These are phyloP conservation scores for Sarcophilus harrisii DNA, from an alignment of 2,797 vertebrate species.

Conservation along the genomic window DNA sequence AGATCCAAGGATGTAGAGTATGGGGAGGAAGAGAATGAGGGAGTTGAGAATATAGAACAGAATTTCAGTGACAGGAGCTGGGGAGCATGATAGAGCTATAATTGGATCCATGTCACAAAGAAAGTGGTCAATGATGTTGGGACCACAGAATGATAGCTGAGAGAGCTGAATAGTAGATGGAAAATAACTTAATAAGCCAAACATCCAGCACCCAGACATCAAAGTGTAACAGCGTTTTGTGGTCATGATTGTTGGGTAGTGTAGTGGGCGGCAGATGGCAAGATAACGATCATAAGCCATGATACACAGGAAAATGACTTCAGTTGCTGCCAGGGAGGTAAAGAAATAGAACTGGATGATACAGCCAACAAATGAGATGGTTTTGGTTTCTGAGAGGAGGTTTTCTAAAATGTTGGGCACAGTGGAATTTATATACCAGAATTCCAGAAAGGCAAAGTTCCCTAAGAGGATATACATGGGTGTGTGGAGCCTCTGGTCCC, in stretches of 20 bases:
- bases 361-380: conserved; percentile 47
- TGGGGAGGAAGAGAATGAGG: conserved; percentile 49
- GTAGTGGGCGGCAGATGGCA: conserved; percentile 48
- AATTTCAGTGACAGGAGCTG: conserved; percentile 39
- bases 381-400: conserved; percentile 58
- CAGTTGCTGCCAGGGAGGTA: conserved; percentile 54
- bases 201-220: conserved; percentile 35
- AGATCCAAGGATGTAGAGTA: conserved; percentile 58
- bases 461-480: conserved; percentile 67
- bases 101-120: conserved; percentile 44
- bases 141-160: conserved; percentile 62
- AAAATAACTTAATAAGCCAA: conserved; percentile 64
- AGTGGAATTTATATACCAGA: conserved; percentile 58
- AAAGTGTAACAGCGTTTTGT: conserved; percentile 25
- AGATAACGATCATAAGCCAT: conserved; percentile 66
- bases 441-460: conserved; percentile 69
- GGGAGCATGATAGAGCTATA: conserved; percentile 49
- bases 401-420: conserved; percentile 60
- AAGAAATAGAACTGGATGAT: conserved; percentile 63
- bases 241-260: conserved; percentile 54
- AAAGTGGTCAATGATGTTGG: conserved; percentile 62
- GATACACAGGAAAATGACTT: conserved; percentile 57
- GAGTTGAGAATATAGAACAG: conserved; percentile 39
- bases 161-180: conserved; percentile 62
- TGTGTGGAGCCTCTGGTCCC: conserved; percentile 20